Evolutionary conservation across 2,888 invertebrate species (phyloP).

Genomic region (Chamaedrilus cognettii): DNA sequence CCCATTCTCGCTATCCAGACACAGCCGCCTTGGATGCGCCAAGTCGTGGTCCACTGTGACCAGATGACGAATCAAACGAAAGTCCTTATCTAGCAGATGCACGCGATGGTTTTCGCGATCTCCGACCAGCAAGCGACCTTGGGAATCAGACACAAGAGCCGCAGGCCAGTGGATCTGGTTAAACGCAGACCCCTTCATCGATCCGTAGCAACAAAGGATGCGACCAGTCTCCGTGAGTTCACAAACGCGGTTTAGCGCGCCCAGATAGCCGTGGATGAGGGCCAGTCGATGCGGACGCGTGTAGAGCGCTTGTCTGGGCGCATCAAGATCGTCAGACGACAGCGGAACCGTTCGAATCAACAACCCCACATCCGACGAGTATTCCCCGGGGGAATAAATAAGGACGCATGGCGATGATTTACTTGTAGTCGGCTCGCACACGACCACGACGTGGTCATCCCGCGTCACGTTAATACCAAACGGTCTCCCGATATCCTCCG

Average conservation of each 20-base stretch:
- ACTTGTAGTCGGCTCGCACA: too few relatives aligned
- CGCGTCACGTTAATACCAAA: constrained; percentile 9
- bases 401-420: constrained; percentile 5
- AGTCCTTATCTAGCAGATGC: constrained; percentile 4
- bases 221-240: constrained; percentile 2
- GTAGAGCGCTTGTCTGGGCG: constrained; percentile 15
- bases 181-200: background rate
- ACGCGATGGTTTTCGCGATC: constrained; percentile 18
- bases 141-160: constrained; percentile 6
- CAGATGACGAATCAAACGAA: constrained; percentile 9
- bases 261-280: constrained; percentile 18
- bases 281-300: background rate
- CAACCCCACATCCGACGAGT: too few relatives aligned
- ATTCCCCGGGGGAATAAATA: constrained; percentile 1
- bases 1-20: constrained; percentile 7
- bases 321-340: background rate
- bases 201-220: background rate
- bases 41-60: background rate
- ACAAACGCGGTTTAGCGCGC: constrained; percentile 1
- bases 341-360: background rate
- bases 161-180: constrained; percentile 13
- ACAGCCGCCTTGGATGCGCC: constrained; percentile 7
- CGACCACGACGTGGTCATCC: constrained; percentile 16
- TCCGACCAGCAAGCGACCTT: constrained; percentile 3
- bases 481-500: constrained; percentile 5